Conservation (phyloP, 2,797 vertebrate genomes). For the Dermochelys coriacea region DNA sequence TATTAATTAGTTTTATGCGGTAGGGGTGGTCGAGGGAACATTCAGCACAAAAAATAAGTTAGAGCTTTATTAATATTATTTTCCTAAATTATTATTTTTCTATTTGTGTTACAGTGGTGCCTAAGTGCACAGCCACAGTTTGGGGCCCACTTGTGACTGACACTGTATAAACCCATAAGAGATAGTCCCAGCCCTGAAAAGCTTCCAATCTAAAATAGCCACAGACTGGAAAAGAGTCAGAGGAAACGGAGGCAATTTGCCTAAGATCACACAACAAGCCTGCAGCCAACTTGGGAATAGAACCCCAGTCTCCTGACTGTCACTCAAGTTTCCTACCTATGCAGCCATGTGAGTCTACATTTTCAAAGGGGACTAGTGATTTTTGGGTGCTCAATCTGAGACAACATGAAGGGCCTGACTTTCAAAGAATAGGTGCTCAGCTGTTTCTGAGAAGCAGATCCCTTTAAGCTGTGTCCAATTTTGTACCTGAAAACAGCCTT, state of each 20-base stretch:
- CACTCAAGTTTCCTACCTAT: no score
- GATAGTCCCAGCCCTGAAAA: not conserved
- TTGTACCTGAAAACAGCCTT: rapidly evolving
- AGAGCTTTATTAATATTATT: not conserved
- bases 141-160: not conserved
- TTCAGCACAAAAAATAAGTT: not conserved
- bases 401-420: no score
- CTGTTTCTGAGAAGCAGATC: no score
- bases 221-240: not conserved
- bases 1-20: not conserved
- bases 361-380: no score
- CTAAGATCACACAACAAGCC: not conserved
- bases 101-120: not conserved
- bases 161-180: not conserved
- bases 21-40: not conserved
- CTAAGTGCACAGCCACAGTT: no score
- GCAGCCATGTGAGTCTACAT: no score
- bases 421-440: no score
- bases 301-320: no score
- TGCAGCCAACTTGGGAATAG: no score
- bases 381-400: no score
- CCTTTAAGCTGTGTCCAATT: no score
- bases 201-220: not conserved
- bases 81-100: not conserved
- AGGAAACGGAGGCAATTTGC: not conserved